phyloP scores from a whole-genome alignment of 2,888 invertebrate genomes.

The Brenthis hecate region DNA sequence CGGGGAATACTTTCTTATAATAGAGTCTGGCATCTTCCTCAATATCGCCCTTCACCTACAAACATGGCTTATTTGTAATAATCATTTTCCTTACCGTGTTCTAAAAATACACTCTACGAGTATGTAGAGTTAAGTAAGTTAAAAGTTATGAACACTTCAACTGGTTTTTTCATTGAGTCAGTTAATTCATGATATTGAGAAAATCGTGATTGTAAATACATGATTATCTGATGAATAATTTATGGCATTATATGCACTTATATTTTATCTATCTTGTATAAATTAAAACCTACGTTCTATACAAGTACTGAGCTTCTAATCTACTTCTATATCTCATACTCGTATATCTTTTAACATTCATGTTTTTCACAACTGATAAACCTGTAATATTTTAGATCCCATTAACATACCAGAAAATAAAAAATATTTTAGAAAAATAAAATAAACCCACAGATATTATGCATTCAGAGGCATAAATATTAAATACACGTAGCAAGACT shows the following conservation, averaged over 20 bases:
- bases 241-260: background rate
- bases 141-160: background rate
- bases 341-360: too few relatives aligned
- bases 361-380: too few relatives aligned
- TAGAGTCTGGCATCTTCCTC: constrained; percentile 8
- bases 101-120: background rate
- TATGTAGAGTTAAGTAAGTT: background rate
- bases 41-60: constrained; percentile 24
- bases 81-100: background rate
- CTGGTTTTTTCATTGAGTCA: constrained; percentile 12
- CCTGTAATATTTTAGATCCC: too few relatives aligned
- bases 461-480: too few relatives aligned
- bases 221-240: constrained; percentile 2
- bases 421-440: too few relatives aligned
- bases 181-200: constrained; percentile 1
- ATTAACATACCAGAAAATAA: too few relatives aligned
- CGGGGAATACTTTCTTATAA: constrained; percentile 14
- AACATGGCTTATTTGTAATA: constrained; percentile 5
- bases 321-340: background rate
- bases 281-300: too few relatives aligned
- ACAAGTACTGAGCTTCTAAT: background rate
- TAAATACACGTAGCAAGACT: too few relatives aligned
- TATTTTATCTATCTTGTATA: too few relatives aligned
- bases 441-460: too few relatives aligned
- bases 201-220: background rate